These are phyloP conservation scores for Calephelis nemesis DNA, from an alignment of 1,140 invertebrate genomes.

Conservation along the genomic window DNA sequence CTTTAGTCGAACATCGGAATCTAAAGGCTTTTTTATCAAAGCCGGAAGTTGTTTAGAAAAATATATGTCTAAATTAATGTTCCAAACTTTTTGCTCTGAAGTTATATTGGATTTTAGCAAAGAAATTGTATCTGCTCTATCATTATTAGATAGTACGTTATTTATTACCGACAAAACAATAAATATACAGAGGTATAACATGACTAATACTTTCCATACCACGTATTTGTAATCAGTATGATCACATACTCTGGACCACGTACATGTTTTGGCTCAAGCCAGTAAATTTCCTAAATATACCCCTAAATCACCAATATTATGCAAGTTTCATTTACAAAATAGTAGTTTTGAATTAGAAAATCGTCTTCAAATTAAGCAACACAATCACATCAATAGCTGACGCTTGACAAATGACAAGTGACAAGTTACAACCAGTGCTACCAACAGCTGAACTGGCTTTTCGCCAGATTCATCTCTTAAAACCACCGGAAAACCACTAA, in stretches of 20 bases:
- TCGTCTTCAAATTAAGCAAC: not conserved
- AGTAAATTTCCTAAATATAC: not conserved
- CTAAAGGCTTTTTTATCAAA: conserved; percentile 42
- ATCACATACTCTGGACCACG: conserved; percentile 16
- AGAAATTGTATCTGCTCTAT: conserved; percentile 51
- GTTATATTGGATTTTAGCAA: conserved; percentile 54
- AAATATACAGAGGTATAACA: conserved; percentile 63
- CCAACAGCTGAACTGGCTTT: too few species aligned
- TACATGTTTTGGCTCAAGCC: not conserved
- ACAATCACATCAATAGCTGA: too few species aligned
- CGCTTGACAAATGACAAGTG: too few species aligned
- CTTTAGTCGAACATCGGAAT: conserved; percentile 54
- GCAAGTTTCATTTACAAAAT: conserved; percentile 1
- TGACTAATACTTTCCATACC: conserved; percentile 66
- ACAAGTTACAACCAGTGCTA: too few species aligned
- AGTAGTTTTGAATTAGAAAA: not conserved
- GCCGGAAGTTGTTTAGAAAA: conserved; percentile 62
- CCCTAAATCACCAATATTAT: not conserved
- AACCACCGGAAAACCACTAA: too few species aligned
- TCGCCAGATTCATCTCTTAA: too few species aligned
- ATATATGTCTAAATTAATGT: conserved; percentile 69
- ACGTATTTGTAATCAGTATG: conserved; percentile 30
- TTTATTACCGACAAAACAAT: conserved; percentile 58
- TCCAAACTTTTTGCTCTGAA: conserved; percentile 67
- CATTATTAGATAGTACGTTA: conserved; percentile 41